Evolutionary conservation across 2,113 vertebrate species (phyloP), one percentile per base, ranked within the genome.

Genomic region (Ammospiza caudacuta): DNA sequence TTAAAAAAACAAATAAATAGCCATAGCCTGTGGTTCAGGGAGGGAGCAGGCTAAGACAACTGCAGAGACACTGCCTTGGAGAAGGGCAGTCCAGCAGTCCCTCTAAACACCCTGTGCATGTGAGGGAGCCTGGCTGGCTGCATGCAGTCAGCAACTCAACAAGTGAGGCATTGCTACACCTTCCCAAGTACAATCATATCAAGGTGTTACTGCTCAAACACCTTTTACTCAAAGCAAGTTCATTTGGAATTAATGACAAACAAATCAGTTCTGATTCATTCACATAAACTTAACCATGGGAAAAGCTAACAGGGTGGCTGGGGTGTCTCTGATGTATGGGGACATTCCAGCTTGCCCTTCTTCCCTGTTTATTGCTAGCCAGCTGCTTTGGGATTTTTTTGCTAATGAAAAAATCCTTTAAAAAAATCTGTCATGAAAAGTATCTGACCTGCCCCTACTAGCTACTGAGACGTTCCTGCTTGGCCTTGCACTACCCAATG

Each of bases 41-140:
- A 39, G 20, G 44, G 27, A 61, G 15, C 13, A 12, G 44, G 31
- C 20, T 24, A 5, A 23, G 15, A 13, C 29, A 83, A 18, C n/a
- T 27, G 6, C 27, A 27, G 2, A 11, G 31, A 9, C 22, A 2
- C 2, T 22, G 25, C 28, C 69, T 20, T 0, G 0, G 22, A 68
- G n/a, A 29, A 43, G 47, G 46, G 47, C 16, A 19, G 0, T 4
- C 8, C 1, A 1, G 11, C 58, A 67, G 21, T 44, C 75, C 37
- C 18, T 67, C 4, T 1, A 5, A 59, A 37, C 58, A 3, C 43
- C 0, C 0, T 4, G 8, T 22, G 13, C 7, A 15, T 2, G 4
- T 11, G 52, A 49, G 18, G 39, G 43, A 64, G 9, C 49, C 4
- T 1, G 1, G 2, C 49, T 28, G 79, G 29, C 54, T 70, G 11